Conservation (phyloP, 2,113 vertebrate species). For the Ctenodactylus gundi region DNA sequence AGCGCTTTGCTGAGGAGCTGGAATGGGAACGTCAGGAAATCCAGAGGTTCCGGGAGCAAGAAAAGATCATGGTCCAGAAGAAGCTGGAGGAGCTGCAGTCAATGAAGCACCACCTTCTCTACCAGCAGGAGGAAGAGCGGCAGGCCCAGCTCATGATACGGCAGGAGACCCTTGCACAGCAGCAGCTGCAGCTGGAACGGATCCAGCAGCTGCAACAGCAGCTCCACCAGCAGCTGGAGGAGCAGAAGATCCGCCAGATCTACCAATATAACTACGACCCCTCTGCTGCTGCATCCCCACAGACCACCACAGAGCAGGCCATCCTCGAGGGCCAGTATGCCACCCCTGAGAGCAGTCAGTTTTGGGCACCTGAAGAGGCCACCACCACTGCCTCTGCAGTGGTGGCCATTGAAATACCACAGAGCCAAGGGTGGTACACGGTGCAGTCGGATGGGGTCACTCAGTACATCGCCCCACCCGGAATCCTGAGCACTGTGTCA, state of each 20-base stretch:
- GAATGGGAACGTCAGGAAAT: conserved; percentile 99
- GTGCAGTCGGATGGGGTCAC: conserved; percentile 87
- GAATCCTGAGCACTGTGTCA: conserved; percentile 87
- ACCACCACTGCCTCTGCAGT: conserved; percentile 85
- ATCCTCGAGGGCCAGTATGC: conserved; percentile 93
- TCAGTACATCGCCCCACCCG: conserved; percentile 86
- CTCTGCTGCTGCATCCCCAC: conserved; percentile 83
- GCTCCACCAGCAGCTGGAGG: conserved; percentile 95
- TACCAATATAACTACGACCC: conserved; percentile 90
- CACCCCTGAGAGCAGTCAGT: conserved; percentile 90
- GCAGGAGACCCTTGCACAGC: conserved; percentile 95
- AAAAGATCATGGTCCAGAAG: conserved; percentile 97
- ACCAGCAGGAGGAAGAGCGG: conserved; percentile 96
- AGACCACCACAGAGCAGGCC: conserved; percentile 87
- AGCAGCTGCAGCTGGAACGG: conserved; percentile 95
- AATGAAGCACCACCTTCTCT: conserved; percentile 96
- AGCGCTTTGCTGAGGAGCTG: conserved; percentile 96
- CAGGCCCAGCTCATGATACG: conserved; percentile 97
- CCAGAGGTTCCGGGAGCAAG: conserved; percentile 97
- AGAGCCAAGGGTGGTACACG: conserved; percentile 87
- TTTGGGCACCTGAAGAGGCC: conserved; percentile 93
- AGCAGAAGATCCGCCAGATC: conserved; percentile 93
- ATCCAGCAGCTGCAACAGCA: conserved; percentile 97
- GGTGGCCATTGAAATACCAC: conserved; percentile 85
- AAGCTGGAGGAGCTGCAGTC: conserved; percentile 97